Conservation (phyloP, 2,888 invertebrate species). For the Diogma glabrata region DNA sequence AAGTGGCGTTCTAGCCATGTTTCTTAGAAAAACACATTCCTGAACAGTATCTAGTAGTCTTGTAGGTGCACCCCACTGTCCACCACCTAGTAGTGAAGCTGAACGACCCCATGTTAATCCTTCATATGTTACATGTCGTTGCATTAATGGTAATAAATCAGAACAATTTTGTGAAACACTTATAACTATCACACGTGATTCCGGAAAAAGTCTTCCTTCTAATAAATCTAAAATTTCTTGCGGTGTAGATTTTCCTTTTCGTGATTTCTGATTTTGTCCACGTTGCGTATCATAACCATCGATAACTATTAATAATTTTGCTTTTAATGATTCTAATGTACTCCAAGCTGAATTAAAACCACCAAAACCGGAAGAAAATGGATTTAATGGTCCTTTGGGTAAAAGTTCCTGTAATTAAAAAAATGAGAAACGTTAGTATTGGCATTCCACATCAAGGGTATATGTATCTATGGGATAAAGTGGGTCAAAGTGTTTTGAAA, state of each 20-base stretch:
- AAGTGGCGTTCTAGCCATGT: slow-evolving; percentile 40
- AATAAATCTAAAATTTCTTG: slow-evolving; percentile 40
- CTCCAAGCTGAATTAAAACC: slow-evolving; percentile 37
- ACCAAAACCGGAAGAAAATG: slow-evolving; percentile 25
- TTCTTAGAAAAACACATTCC: slow-evolving; percentile 33
- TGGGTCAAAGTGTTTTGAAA: slow-evolving; percentile 7
- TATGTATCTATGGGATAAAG: background rate
- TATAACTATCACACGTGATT: slow-evolving; percentile 40
- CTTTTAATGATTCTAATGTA: slow-evolving; percentile 36
- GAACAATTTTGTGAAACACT: slow-evolving; percentile 34
- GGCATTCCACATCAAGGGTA: background rate
- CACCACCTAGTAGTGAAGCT: slow-evolving; percentile 37
- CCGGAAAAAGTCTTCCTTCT: slow-evolving; percentile 42
- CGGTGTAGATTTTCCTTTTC: slow-evolving; percentile 31
- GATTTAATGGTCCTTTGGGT: slow-evolving; percentile 32
- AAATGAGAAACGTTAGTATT: background rate
- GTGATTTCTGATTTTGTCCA: slow-evolving; percentile 29
- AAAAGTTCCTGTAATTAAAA: slow-evolving; percentile 31
- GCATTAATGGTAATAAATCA: slow-evolving; percentile 36
- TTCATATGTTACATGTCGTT: slow-evolving; percentile 38
- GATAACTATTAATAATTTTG: slow-evolving; percentile 40
- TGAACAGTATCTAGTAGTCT: slow-evolving; percentile 35
- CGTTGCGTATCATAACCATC: slow-evolving; percentile 39
- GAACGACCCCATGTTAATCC: slow-evolving; percentile 41
- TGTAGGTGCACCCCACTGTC: slow-evolving; percentile 38